Conservation (phyloP, 2,113 vertebrate species). For the Nestor notabilis region DNA sequence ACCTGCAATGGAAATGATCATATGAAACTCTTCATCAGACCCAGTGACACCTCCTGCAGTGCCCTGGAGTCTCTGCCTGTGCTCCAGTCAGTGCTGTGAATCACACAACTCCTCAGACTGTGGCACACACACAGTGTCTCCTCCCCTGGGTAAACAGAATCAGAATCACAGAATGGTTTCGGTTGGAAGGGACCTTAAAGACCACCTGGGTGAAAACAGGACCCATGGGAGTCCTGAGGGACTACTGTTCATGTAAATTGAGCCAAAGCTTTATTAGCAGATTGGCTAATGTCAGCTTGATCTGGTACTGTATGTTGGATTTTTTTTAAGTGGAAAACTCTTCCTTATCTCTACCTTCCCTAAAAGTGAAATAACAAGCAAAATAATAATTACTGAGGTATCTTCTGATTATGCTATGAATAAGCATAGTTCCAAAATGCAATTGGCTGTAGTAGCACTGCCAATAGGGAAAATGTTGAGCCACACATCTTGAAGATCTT, state of each 20-base stretch:
- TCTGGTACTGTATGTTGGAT: background rate
- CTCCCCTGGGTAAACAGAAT: background rate
- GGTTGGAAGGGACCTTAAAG: background rate
- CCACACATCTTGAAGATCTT: background rate
- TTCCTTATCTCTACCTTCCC: background rate
- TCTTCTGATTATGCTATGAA: background rate
- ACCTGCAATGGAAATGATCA: background rate
- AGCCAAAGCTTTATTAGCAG: background rate
- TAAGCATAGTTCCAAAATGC: background rate
- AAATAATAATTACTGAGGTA: background rate
- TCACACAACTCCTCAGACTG: background rate
- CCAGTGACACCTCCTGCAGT: background rate
- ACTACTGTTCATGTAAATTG: background rate
- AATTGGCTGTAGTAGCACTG: background rate
- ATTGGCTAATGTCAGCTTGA: background rate
- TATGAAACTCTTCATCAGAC: background rate
- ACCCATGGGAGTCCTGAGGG: rapidly evolving
- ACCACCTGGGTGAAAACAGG: background rate
- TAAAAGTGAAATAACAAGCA: background rate
- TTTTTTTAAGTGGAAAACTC: background rate
- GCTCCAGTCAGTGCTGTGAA: background rate
- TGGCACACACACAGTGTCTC: background rate
- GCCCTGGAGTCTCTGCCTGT: background rate
- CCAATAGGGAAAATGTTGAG: background rate
- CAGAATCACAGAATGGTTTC: background rate